Base-by-base conservation (phyloP, 2,113 vertebrate genomes). In the Esox niger region DNA sequence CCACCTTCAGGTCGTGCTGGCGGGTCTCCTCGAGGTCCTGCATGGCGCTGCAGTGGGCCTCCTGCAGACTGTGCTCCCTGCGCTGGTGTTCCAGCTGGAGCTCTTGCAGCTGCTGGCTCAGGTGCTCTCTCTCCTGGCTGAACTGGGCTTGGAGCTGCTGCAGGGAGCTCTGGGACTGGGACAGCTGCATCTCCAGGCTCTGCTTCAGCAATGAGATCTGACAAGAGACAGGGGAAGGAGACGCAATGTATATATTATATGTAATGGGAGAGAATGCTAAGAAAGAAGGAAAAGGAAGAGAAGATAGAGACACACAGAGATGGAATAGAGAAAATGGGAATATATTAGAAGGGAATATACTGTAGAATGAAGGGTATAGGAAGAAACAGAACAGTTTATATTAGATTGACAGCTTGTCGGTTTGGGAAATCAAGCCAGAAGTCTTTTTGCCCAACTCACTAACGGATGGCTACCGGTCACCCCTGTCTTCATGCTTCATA, bases 121-220 rank as follows among this genome's bases (percentile, higher is more conserved):
- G 93, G 70, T 97, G 94, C 70, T 99, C 95, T 30, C 95, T 85
- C 77, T 99, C 96, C 85, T 98, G 95, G 79, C 91, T 95, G 85
- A 98, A 98, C 86, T 99, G 96, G 38, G 93, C 92, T 84, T 98
- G 97, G 47, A 98, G 93, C 78, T 98, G 96, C 82, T 98, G 96
- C 90, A 99, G 84, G 66, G 97, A 97, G 33, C 91, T 95, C 90
- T 99, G 96, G 1, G 97, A 98, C 89, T 99, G 96, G 21, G 94
- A 97, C 73, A 98, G 93, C 89, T 99, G 97, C 92, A 98, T 94
- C 89, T 99, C 97, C 90, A 99, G 90, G 55, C 95, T 99, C 88
- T 98, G 97, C 84, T 99, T 99, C 86, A 98, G 79, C 85, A 98
- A 81, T 38, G 96, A 98, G 85, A 99, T 99, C 97, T 99, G 73